Conservation (phyloP, 2,113 vertebrate genomes). For the Gymnorhina tibicen region DNA sequence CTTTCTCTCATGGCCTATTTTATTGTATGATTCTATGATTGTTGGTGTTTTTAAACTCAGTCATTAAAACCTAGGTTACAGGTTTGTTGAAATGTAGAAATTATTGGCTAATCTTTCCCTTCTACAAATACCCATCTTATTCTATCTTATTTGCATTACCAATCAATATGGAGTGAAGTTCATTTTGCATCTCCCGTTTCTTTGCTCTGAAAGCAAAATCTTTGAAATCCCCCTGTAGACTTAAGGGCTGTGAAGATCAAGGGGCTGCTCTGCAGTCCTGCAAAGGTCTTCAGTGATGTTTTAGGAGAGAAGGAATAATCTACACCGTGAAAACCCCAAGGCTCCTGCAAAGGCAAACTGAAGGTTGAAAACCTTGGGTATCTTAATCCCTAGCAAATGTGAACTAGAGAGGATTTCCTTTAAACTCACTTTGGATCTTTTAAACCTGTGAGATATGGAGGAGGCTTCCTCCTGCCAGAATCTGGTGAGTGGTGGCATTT, state of each 20-base stretch:
- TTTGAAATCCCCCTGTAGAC: neutral
- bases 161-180: conserved; percentile 13
- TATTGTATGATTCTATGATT: neutral
- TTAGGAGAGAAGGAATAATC: neutral
- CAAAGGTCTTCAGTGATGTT: neutral
- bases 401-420: neutral
- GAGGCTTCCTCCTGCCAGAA: neutral
- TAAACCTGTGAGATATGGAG: neutral
- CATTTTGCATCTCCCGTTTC: conserved; percentile 25
- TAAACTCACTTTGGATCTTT: neutral
- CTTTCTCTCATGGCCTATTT: neutral
- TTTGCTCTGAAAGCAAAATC: conserved; percentile 13
- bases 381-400: neutral
- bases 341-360: neutral
- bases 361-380: neutral
- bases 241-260: neutral
- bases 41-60: neutral
- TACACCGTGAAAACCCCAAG: neutral
- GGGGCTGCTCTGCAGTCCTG: neutral
- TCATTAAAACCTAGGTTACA: neutral
- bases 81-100: neutral
- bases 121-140: neutral
- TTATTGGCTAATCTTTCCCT: neutral
- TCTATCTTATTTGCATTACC: neutral
- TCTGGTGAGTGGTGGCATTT: neutral